Percentiles rank a stretch among this genome's conserved stretches.
phyloP scores from a whole-genome alignment of 1,140 invertebrate genomes.

The Neodiprion pinetum region DNA sequence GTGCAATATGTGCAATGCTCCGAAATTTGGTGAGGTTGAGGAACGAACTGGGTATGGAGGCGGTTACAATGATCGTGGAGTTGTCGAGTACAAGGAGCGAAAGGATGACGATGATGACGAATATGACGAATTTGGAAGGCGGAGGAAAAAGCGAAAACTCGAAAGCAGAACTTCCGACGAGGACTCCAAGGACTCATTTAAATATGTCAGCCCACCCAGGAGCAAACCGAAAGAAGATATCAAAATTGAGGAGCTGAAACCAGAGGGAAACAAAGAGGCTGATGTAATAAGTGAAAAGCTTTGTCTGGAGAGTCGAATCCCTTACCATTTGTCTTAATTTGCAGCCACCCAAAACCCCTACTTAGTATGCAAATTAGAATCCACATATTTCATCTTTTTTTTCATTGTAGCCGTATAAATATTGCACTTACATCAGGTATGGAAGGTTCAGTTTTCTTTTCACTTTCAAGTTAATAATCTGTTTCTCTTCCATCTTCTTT shows the following conservation, averaged over 20 bases:
- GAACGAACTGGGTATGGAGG: constrained; percentile 83
- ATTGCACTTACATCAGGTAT: too few relatives aligned
- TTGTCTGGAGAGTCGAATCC: constrained; percentile 27
- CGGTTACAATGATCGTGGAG: constrained; percentile 92
- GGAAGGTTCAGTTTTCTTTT: too few relatives aligned
- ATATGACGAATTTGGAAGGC: constrained; percentile 95
- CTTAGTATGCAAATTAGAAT: too few relatives aligned
- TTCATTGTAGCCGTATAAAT: too few relatives aligned
- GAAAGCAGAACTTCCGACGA: constrained; percentile 54
- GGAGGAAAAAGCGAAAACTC: constrained; percentile 76
- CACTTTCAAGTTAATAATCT: constrained; percentile 5
- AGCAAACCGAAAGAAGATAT: constrained; percentile 50
- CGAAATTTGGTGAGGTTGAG: constrained; percentile 93
- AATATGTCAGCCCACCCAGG: constrained; percentile 49
- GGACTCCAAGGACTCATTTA: constrained; percentile 52
- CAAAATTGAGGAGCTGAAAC: constrained; percentile 39
- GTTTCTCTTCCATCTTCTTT: constrained; percentile 16
- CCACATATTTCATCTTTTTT: too few relatives aligned
- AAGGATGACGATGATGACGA: constrained; percentile 88
- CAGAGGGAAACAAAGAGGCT: constrained; percentile 62
- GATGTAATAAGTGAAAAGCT: constrained; percentile 24
- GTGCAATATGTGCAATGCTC: constrained; percentile 99
- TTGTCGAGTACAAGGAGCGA: constrained; percentile 91
- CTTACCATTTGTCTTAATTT: constrained; percentile 18
- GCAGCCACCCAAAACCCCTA: background rate